Conservation (phyloP, 2,888 invertebrate genomes). For the Entomobrya proxima region DNA sequence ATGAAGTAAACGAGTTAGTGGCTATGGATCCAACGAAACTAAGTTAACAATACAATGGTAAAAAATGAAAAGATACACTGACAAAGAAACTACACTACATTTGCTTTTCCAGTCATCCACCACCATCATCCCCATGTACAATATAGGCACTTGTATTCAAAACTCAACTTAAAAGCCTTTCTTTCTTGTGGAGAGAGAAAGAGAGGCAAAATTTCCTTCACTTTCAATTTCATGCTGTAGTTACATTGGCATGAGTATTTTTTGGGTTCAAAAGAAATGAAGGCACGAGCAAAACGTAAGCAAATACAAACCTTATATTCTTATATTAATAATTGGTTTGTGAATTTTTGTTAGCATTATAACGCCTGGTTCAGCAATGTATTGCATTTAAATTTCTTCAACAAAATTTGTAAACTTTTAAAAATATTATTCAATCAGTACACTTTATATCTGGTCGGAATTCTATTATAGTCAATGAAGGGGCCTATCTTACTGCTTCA, state of each 20-base stretch:
- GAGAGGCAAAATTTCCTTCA: slow-evolving; percentile 1
- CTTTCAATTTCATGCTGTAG: not conserved
- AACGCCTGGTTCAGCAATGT: no score
- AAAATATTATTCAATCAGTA: no score
- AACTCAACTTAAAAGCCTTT: not conserved
- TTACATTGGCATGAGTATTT: not conserved
- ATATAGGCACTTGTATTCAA: not conserved
- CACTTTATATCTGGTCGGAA: no score
- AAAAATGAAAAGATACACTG: slow-evolving; percentile 34
- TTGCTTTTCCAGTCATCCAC: slow-evolving; percentile 1
- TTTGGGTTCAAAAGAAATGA: slow-evolving; percentile 19
- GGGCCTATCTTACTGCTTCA: no score
- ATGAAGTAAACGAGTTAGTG: slow-evolving; percentile 14
- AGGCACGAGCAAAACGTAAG: no score
- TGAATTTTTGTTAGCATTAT: no score
- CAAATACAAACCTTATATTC: no score
- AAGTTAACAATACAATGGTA: slow-evolving; percentile 6
- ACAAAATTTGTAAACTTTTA: no score
- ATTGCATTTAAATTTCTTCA: no score
- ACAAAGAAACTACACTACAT: slow-evolving; percentile 35
- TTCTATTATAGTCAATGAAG: no score
- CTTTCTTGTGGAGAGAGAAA: not conserved
- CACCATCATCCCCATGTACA: not conserved
- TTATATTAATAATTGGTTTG: no score
- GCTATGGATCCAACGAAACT: not conserved